Evolutionary conservation across 1,140 invertebrate genomes (phyloP), one percentile per base, ranked within the genome.

Genomic region (Hermatobates lingyangjiaoensis): DNA sequence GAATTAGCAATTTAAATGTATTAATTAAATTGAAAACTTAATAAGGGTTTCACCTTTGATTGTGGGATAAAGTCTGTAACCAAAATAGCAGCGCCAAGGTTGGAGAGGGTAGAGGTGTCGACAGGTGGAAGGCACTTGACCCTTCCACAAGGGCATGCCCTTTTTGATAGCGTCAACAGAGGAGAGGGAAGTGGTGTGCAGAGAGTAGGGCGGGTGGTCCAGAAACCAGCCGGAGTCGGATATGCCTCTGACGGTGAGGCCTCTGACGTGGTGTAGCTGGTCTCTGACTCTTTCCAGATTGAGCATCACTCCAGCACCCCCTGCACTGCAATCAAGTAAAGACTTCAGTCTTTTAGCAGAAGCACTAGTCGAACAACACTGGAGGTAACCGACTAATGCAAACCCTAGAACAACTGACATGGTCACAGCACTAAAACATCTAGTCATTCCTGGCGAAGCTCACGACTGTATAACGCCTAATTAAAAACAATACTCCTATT

Each of bases 141-240:
- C 86, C 49, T 79, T 73, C 90, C 90, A 95, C 30, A 89, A 61
- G 55, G 81, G 74, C 62, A 87, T 80, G 2, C 88, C 89, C 55
- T 75, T 75, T 57, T 77, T 74, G 27, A 87, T 76, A 1, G 77
- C 76, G 50, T 82, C 78, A 2, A 74, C 71, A 0, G 81, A 71
- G 2, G 71, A 66, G 27, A 70, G 12, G 53, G 68, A 49, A 66
- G 60, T 47, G 60, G 26, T 59, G 54, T 61, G 69, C 0, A 70
- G 71, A 39, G 67, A 70, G 62, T 72, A 84, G 23, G 74, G 82
- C 46, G 81, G 77, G 55, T 86, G 75, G 66, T 94, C 90, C 21
- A 94, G 66, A 60, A 94, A 94, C 91, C 90, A 95, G 15, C 89
- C 90, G 2, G 89, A 92, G 64, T 94, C 90, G 1, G 83, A 80